Conservation (phyloP, 2,888 invertebrate genomes). For the Cerceris ruficornis region DNA sequence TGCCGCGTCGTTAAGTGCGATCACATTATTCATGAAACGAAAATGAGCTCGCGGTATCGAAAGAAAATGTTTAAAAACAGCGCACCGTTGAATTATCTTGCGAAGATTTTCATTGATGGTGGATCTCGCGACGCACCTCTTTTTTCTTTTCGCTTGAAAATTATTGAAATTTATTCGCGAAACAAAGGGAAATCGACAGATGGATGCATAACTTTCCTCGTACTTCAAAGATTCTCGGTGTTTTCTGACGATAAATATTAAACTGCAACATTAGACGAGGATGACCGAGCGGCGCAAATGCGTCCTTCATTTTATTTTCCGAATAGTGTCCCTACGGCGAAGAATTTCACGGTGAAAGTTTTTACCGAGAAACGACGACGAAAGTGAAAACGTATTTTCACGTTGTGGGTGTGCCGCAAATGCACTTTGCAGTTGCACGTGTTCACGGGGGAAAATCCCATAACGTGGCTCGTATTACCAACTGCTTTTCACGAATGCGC, state of each 20-base stretch:
- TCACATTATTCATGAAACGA: no score
- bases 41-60: no score
- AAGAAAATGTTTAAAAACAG: no score
- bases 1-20: no score
- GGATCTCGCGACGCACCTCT: no score
- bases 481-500: conserved; percentile 38
- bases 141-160: no score
- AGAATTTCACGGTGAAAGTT: conserved; percentile 52
- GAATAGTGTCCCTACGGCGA: conserved; percentile 16
- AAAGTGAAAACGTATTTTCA: conserved; percentile 65
- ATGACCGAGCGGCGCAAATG: not conserved
- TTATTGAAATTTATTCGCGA: no score
- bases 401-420: conserved; percentile 39
- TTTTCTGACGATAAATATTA: not conserved
- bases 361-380: conserved; percentile 32
- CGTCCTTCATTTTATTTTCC: conserved; percentile 25
- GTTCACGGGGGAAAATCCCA: conserved; percentile 53
- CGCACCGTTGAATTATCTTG: no score
- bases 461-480: conserved; percentile 59
- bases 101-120: no score
- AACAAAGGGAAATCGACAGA: no score
- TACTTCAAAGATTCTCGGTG: not conserved
- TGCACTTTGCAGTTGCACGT: conserved; percentile 50
- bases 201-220: no score
- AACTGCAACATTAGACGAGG: conserved; percentile 5